Evolutionary conservation across 2,113 vertebrate genomes (phyloP).

Genomic region (Tichodroma muraria): DNA sequence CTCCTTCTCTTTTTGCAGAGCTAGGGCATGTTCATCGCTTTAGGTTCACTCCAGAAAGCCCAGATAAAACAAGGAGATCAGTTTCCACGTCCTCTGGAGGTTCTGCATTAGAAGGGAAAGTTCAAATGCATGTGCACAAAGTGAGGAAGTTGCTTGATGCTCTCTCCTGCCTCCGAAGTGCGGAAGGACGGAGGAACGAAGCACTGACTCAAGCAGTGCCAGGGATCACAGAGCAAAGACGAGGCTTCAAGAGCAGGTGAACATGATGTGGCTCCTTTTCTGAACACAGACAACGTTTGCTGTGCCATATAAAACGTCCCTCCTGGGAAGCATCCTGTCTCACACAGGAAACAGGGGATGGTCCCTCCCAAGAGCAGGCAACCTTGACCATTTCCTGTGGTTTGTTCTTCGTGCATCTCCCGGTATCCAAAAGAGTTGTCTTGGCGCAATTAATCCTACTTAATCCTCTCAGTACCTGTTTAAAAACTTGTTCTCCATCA

Average conservation of each 20-base stretch:
- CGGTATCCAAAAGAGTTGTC: not conserved
- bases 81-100: not conserved
- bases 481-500: not conserved
- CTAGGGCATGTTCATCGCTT: not conserved
- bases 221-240: not conserved
- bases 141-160: not conserved
- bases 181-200: not conserved
- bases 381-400: not conserved
- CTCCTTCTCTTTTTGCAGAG: not conserved
- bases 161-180: not conserved
- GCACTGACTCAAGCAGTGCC: not conserved
- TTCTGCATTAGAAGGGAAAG: not conserved
- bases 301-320: not conserved
- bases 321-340: not conserved
- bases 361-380: not conserved
- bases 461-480: not conserved
- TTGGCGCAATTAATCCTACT: not conserved
- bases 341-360: not conserved
- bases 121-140: not conserved
- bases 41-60: not conserved
- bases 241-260: not conserved
- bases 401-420: not conserved
- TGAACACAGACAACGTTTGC: not conserved
- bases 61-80: slow-evolving; percentile 26
- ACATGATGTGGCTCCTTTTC: not conserved